phyloP scores from a whole-genome alignment of 1,140 invertebrate species.

The Rhopalosiphum maidis region DNA sequence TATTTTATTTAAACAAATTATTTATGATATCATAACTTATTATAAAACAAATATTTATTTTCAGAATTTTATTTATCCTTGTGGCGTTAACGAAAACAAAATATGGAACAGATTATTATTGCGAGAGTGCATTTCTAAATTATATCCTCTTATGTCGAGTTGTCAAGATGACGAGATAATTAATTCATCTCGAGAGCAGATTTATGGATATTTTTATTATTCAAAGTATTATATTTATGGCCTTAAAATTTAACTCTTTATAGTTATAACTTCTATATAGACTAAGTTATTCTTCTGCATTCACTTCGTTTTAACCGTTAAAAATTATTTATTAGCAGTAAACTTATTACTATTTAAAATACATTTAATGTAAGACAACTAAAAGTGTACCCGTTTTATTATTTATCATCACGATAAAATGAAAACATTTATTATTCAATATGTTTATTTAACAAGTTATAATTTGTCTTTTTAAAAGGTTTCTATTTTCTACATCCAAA shows the following conservation, averaged over 20 bases:
- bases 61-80: neutral
- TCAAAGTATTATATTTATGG: neutral
- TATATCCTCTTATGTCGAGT: neutral
- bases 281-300: neutral
- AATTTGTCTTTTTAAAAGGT: neutral
- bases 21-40: neutral
- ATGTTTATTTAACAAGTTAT: neutral
- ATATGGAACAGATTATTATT: neutral
- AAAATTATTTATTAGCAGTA: neutral
- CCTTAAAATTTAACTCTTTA: neutral
- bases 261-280: neutral
- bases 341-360: neutral
- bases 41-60: neutral
- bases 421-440: neutral
- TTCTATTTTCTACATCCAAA: neutral
- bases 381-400: neutral
- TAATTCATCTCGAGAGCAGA: neutral
- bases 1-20: neutral
- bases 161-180: neutral
- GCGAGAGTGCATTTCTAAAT: neutral
- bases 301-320: neutral
- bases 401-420: neutral
- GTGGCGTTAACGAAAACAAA: neutral
- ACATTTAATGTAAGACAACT: neutral
- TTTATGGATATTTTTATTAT: conserved; percentile 1